Evolutionary conservation across 1,140 invertebrate species (phyloP).

Genomic region (Octopus bimaculoides): DNA sequence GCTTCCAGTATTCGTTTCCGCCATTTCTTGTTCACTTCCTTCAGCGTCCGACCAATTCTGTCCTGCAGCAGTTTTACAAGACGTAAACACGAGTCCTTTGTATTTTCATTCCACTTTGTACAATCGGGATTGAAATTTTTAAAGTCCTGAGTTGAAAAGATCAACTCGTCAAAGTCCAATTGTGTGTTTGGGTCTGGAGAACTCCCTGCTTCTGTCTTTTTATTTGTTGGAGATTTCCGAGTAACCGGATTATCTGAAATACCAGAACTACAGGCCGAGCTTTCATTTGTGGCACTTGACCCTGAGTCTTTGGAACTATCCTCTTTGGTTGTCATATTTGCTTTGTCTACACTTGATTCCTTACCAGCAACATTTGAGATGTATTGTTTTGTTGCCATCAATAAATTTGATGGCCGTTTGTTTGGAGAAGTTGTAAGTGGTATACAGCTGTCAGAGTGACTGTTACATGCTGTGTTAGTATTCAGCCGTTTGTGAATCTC

Average conservation of each 20-base stretch:
- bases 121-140: background rate
- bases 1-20: slow-evolving; percentile 9
- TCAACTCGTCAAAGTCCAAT: background rate
- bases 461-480: background rate
- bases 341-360: background rate
- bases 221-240: background rate
- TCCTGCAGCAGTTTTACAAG: slow-evolving; percentile 9
- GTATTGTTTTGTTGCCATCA: background rate
- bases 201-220: background rate
- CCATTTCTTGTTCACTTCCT: slow-evolving; percentile 6
- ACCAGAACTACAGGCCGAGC: background rate
- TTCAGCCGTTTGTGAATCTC: slow-evolving; percentile 18
- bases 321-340: background rate
- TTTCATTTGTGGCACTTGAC: background rate
- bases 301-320: background rate
- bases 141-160: too few relatives aligned
- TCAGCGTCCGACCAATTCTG: background rate
- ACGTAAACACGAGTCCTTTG: background rate
- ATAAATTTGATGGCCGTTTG: background rate
- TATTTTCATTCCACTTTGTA: background rate
- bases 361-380: background rate
- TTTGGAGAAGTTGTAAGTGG: background rate
- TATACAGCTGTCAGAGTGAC: background rate
- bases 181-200: background rate
- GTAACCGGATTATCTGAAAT: background rate